These are phyloP conservation scores for Aramus guarauna DNA, from an alignment of 2,113 vertebrate species.

Conservation along the genomic window DNA sequence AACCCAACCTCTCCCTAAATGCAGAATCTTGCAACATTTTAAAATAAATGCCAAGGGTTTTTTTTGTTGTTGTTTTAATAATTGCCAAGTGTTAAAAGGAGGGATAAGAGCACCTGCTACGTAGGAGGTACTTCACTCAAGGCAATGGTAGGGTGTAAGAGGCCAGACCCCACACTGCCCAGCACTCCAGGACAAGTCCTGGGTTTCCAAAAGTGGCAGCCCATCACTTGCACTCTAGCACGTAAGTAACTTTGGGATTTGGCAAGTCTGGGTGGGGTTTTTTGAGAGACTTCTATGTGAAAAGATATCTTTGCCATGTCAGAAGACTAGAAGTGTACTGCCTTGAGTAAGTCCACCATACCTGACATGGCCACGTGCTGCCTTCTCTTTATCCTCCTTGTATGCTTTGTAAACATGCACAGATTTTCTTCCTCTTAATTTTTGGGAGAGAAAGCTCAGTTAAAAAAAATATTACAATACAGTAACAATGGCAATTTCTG, in stretches of 20 bases:
- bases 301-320: not conserved
- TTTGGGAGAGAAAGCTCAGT: not conserved
- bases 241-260: not conserved
- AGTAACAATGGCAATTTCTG: not conserved
- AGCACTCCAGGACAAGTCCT: not conserved
- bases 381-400: not conserved
- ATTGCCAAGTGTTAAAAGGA: not conserved
- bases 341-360: not conserved
- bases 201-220: not conserved
- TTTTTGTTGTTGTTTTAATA: not conserved
- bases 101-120: not conserved
- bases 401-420: not conserved
- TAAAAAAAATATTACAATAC: not conserved
- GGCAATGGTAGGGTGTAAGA: not conserved
- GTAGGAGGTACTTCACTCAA: not conserved
- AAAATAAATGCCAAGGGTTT: not conserved
- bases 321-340: not conserved
- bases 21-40: not conserved
- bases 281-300: not conserved
- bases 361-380: not conserved
- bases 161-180: rapidly evolving
- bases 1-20: not conserved
- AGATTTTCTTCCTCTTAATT: not conserved
- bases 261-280: not conserved
- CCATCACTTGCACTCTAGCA: not conserved